Evolutionary conservation across 2,888 invertebrate species (phyloP), one percentile per base, ranked within the genome.

Genomic region (Microctonus hyperodae): DNA sequence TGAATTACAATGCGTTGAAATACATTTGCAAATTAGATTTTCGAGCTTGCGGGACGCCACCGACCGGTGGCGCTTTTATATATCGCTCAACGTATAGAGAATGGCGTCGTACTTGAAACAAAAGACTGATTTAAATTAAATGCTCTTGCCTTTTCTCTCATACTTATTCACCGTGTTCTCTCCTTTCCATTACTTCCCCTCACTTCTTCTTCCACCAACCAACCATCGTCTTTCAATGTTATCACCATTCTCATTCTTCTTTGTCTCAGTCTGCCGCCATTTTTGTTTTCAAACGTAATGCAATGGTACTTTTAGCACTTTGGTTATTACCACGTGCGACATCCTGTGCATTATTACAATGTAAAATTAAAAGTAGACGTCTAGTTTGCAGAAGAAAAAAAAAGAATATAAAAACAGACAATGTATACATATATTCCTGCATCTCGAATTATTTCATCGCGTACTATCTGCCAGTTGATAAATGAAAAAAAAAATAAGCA

Each of bases 121-220:
- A 76, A 77, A 74, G 68, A 65, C 44, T 72, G 75, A 76, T 78
- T 76, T 72, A 75, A 78, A 79, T 79, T 75, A 78, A 78, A 77
- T 72, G 72, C 73, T 73, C 67, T 71, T 70, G 73, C 73, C 75
- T 76, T 74, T 69, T 58, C 51, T 44, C 44, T 16, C 16, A 16
- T 44, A 44, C 20, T 16, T 37, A 37, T 37, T 16, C 44, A 44
- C 16, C 20, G 44, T 44, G 16, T 44, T n/a, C 48, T 58, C 58
- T 13, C 22, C 35, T 20, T 37, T 58, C 22, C 37, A 37, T 16
- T 23, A 13, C 28, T 44, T 10, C 31, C 25, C n/a, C 10, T 31
- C 20, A 50, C 65, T 60, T 63, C 64, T 53, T 62, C 64, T 53
- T 61, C 60, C 63, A 64, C 33, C 59, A 56, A 64, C 33, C 59